Evolutionary conservation across 1,140 invertebrate species (phyloP).

Genomic region (Neodiprion virginianus): DNA sequence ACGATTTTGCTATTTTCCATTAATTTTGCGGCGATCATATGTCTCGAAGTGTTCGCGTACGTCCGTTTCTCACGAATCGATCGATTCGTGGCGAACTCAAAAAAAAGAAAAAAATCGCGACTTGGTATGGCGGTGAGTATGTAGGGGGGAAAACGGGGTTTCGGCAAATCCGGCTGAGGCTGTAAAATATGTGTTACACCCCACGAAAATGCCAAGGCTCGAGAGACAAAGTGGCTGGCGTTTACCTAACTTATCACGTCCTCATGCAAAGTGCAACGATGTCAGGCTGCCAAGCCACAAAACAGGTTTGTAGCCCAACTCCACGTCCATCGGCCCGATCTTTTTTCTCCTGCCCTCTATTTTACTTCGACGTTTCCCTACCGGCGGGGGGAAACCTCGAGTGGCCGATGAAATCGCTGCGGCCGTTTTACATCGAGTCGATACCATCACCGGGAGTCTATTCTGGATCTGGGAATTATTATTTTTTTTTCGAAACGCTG

Average conservation of each 20-base stretch:
- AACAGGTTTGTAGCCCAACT: constrained; percentile 9
- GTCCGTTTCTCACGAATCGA: neutral
- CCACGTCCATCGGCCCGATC: neutral
- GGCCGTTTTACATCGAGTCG: too few relatives aligned
- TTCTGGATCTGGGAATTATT: too few relatives aligned
- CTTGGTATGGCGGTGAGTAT: neutral
- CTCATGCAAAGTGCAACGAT: constrained; percentile 17
- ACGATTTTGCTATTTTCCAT: neutral
- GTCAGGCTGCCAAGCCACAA: constrained; percentile 14
- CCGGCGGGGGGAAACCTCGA: too few relatives aligned
- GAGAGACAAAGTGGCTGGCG: constrained; percentile 8
- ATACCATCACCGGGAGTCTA: too few relatives aligned
- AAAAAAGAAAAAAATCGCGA: neutral
- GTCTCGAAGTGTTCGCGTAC: too few relatives aligned
- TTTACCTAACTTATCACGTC: constrained; percentile 14
- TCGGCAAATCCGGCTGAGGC: neutral
- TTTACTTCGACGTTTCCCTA: too few relatives aligned
- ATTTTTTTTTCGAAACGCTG: too few relatives aligned
- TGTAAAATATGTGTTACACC: constrained; percentile 7
- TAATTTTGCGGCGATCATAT: neutral
- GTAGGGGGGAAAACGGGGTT: neutral
- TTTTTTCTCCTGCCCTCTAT: neutral
- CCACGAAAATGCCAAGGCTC: neutral
- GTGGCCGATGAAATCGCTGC: too few relatives aligned
- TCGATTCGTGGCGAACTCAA: neutral